Base-by-base conservation (phyloP, 2,888 invertebrate species). In the Ochropacha duplaris region DNA sequence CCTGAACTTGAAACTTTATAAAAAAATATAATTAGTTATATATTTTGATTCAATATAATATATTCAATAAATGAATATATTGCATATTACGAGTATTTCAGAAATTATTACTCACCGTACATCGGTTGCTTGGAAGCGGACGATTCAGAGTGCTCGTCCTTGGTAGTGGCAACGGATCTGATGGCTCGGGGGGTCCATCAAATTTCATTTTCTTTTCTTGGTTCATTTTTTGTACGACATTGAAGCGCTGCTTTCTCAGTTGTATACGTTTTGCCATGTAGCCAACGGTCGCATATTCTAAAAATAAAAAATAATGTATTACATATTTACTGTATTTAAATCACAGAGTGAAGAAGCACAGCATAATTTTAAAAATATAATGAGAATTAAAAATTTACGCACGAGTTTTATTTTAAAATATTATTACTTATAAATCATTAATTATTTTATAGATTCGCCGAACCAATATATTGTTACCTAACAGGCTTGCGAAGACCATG, bases 251-350 rank as follows among this genome's bases (percentile, higher is more conserved):
- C 93, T 98, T 98, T 83, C 98, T 95, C 97, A 98, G 97, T 88
- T 98, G 98, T 90, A 98, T 97, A 90, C 98, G 94, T 94, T 98
- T 99, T 74, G 98, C 98, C 97, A 99, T 97, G 93, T 99, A 99
- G 74, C 98, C 98, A 76, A 99, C 99, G 71, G 98, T 97, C 68
- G 99, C 99, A 92, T 99, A 99, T 94, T 99, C 99, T 98, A 94
- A 70, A 92, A 92, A 28, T n/a, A 58, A 72, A 69, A 57, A 36
- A 36, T 24, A 9, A 22, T n/a, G 12, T 28, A 8, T 24, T 28
- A 50, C 9, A 26, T 50, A 50, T 1, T 4, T 26, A 5, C n/a
- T 22, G 0, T n/a, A 14, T 11, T 4, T 26, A 14, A 5, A 14
- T 2, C 2, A 26, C 50, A 26, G 11, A n/a, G 16, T 16, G 8